phyloP scores from a whole-genome alignment of 1,140 invertebrate genomes.

The Riptortus pedestris region DNA sequence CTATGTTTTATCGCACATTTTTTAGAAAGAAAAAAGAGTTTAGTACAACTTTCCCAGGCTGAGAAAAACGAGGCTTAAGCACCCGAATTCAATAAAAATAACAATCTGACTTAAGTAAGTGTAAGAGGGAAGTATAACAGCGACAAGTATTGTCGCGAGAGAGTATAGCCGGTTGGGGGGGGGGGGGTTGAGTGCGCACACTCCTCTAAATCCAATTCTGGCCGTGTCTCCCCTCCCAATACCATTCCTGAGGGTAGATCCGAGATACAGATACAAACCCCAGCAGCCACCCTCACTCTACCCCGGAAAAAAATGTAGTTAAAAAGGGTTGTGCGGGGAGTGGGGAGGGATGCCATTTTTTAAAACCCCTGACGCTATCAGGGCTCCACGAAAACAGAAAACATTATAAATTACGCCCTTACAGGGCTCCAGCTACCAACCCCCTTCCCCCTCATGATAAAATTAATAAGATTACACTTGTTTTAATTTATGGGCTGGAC shows the following conservation, averaged over 20 bases:
- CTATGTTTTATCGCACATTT: too few species aligned
- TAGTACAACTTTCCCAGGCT: too few species aligned
- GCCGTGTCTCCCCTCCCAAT: not conserved
- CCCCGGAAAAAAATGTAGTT: slow-evolving; percentile 6
- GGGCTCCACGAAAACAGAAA: slow-evolving; percentile 13
- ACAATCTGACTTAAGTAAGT: too few species aligned
- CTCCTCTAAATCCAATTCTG: slow-evolving; percentile 8
- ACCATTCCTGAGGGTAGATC: slow-evolving; percentile 10
- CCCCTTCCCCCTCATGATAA: slow-evolving; percentile 3
- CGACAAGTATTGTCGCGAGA: too few species aligned
- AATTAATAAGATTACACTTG: slow-evolving; percentile 22
- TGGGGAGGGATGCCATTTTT: slow-evolving; percentile 3
- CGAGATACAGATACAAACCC: slow-evolving; percentile 10
- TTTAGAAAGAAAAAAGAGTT: too few species aligned
- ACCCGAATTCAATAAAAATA: too few species aligned
- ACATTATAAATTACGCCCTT: slow-evolving; percentile 16
- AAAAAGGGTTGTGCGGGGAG: slow-evolving; percentile 6
- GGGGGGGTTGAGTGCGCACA: not conserved
- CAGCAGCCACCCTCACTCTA: not conserved
- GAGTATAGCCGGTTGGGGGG: not conserved
- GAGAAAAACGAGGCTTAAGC: too few species aligned
- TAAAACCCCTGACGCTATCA: slow-evolving; percentile 13
- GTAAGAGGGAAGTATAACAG: too few species aligned
- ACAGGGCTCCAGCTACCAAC: not conserved
- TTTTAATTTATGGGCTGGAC: slow-evolving; percentile 19